Base-by-base conservation (phyloP, 2,113 vertebrate genomes). In the Tetrax tetrax region DNA sequence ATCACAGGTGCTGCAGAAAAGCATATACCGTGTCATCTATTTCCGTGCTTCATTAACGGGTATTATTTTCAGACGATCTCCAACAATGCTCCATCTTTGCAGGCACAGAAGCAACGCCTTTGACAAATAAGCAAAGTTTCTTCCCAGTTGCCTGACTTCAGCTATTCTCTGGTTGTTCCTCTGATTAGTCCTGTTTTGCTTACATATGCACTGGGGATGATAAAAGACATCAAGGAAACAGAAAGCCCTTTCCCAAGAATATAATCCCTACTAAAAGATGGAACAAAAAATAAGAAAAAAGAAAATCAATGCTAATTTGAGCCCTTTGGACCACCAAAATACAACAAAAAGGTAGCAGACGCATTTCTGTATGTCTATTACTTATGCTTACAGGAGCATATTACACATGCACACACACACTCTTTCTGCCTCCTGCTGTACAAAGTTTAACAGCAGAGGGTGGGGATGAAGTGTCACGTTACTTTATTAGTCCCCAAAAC, bases 1-100 rank as follows among this genome's bases (percentile, higher is more conserved):
- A 89, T 93, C 90, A 87, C 90, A 95, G 91, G 90, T 96, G 92
- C 70, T 84, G 60, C 79, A 94, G 76, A 47, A 76, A 91, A 80
- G 28, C 35, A 23, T 1, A 35, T 17, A 28, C 10, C 85, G 89
- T 65, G 70, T 76, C n/a, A 41, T 45, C 29, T 90, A 68, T 80
- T 85, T 87, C 65, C 2, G 2, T 90, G 70, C 64, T 82, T 93
- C 89, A 45, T 94, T 95, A 92, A 59, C 5, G 22, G 71, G 16
- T 60, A 64, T 70, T 78, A 56, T 87, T 90, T 95, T 90, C 87
- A 93, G 60, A 74, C 6, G 0, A 43, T 38, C 45, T 91, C 81
- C 89, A 92, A 35, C 56, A 82, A 76, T 12, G 51, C 15, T 78
- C n/a, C 37, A 47, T 50, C 45, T 87, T 82, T 75, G 69, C 75